Base-by-base conservation (phyloP, 2,113 vertebrate genomes). In the Brachirus orientalis region DNA sequence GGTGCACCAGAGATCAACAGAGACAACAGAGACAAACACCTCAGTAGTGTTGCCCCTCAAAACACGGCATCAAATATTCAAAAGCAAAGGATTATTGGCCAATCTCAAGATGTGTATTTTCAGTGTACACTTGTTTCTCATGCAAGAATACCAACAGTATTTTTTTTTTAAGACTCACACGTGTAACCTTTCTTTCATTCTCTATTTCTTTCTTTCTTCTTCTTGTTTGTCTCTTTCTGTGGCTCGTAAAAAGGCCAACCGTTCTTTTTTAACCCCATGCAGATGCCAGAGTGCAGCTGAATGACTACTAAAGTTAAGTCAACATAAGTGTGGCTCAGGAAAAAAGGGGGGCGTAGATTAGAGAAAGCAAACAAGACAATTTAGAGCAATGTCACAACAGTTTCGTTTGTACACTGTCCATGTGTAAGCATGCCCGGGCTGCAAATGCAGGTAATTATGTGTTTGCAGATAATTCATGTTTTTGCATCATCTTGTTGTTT, bases 51-150 rank as follows among this genome's bases (percentile, higher is more conserved):
- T n/a, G 56, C 69, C 83, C 56, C 5, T 62, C 85, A 86, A 88
- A 28, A 89, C 84, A 82, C 69, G 63, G 41, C 82, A 88, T 91
- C 82, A 88, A 82, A 89, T 86, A 89, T 88, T 91, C 56, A 87
- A 79, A 82, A 64, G 79, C 28, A 38, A 66, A 18, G 80, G 79
- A 83, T 85, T 89, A 86, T 79, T 73, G 63, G 57, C 60, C 73
- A 65, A 82, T 86, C 59, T 85, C 69, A 82, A 73, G 80, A 64
- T 86, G 73, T 86, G 72, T 71, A 47, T 83, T 64, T 84, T 73
- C 43, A 71, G 85, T 69, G 57, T 74, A 82, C 82, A 83, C 81
- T 77, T 82, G 81, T 87, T 79, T 88, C 77, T 59, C 33, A n/a
- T 61, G 63, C 68, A 63, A 20, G 28, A 72, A 81, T 69, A 70